These are phyloP conservation scores for Planiliza haematocheilus DNA, from an alignment of 2,113 vertebrate species.

Conservation along the genomic window DNA sequence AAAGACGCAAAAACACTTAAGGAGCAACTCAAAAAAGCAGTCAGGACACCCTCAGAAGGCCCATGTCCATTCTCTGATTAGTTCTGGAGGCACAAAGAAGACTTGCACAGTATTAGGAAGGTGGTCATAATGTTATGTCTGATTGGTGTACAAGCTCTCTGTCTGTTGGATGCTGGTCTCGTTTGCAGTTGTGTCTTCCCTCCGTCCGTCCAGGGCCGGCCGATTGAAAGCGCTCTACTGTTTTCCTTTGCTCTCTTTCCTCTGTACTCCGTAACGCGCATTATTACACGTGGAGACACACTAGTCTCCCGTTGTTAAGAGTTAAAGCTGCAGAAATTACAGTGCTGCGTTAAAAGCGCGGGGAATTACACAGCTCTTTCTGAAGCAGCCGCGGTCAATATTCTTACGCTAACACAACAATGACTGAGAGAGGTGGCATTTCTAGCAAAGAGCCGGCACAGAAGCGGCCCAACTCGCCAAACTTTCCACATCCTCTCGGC, in stretches of 20 bases:
- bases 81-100: too few relatives aligned
- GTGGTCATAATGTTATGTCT: too few relatives aligned
- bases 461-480: not conserved
- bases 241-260: conserved; percentile 20
- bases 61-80: too few relatives aligned
- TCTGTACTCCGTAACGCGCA: conserved; percentile 2
- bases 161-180: too few relatives aligned
- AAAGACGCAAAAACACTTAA: too few relatives aligned
- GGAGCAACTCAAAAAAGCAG: too few relatives aligned
- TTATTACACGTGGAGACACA: conserved; percentile 2
- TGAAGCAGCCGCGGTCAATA: conserved; percentile 5
- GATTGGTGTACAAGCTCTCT: too few relatives aligned
- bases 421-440: not conserved
- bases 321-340: conserved; percentile 21
- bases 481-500: not conserved
- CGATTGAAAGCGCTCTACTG: conserved; percentile 26
- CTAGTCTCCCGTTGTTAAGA: not conserved
- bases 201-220: conserved; percentile 34
- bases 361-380: conserved; percentile 9
- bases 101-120: too few relatives aligned
- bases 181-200: conserved; percentile 41
- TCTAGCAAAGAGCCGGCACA: not conserved
- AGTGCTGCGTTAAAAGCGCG: not conserved
- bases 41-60: too few relatives aligned
- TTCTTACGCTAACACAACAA: not conserved